Evolutionary conservation across 2,797 vertebrate species (phyloP), one percentile per base, ranked within the genome.

Genomic region (Myiothlypis chrysogaster): DNA sequence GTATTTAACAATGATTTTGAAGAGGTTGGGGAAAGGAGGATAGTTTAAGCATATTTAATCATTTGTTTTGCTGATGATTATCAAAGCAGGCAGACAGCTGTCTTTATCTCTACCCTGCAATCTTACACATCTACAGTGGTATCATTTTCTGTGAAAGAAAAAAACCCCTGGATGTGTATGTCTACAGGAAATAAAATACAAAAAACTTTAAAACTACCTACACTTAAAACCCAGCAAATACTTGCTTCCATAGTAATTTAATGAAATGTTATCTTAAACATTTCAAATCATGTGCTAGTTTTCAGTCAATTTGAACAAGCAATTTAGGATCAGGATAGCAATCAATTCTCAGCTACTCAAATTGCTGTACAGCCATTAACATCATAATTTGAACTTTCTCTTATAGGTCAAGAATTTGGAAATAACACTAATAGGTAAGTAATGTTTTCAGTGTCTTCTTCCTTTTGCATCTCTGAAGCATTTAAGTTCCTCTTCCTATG

Each of bases 391-490:
- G 59, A 90, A 76, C 32, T 90, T 96, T 94, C 79, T 90, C 15
- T 94, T 98, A 68, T 18, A 98, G 98, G 94, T 91, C 78, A 61
- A 77, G 72, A 95, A 78, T 96, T 96, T 95, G 97, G 82, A 64
- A 95, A 97, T 94, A 94, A 91, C 76, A 80, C 93, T 87, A 94
- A 97, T 81, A 98, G 92, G 97, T 98, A 97, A 98, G 97, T 97
- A 49, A 30, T 21, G 53, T 28, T 52, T 82, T 43, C 0, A 2
- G 5, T 37, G 72, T 32, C 41, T 83, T 94, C 61, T 28, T 41
- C 18, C 30, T 77, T 64, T 80, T 94, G 41, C 50, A 49, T 68
- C 59, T 92, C 72, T 88, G 56, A 84, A 78, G 5, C 9, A 27
- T 78, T 86, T 76, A 6, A 64, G 66, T 70, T 81, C 46, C 2